Base-by-base conservation (phyloP, 2,113 vertebrate genomes). In the Cavia aperea region DNA sequence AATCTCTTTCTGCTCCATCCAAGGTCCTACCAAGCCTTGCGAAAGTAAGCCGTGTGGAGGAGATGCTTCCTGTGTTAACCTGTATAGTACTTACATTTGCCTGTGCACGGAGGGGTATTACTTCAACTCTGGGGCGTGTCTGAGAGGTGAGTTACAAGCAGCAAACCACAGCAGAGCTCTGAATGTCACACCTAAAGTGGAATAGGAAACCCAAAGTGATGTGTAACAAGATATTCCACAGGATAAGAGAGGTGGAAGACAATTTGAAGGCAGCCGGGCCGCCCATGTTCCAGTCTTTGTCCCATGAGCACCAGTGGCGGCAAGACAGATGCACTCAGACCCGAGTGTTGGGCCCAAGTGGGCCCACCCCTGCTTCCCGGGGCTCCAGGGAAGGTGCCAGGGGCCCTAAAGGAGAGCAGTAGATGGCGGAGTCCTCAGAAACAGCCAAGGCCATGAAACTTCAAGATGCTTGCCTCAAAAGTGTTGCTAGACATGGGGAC, bases 81-180 rank as follows among this genome's bases (percentile, higher is more conserved):
- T 98, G 91, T 0, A 68, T 0, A 1, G 0, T 0, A 0, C 0
- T 0, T 0, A 0, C 2, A 26, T 2, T 23, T 98, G 97, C 65
- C 0, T 13, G 51, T 98, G 98, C 56, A 0, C 0, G 0, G 95
- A 97, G 51, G 97, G 96, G 4, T 95, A 68, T 56, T 98, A 97
- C 89, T 97, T 97, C 7, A 2, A 0, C 0, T 0, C 4, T 0
- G 0, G 4, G 0, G 5, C 0, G 4, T 98, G 98, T 70, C 0
- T 4, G 0, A 14, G 0, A 97, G 98, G 98, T 98, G 91, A 97
- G 98, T 95, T 93, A 26, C 9, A 19, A 86, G 36, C 49, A 26
- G 36, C 68, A 39, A 62, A 43, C 39, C 26, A 3, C 1, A 33
- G 39, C 19, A 60, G 51, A 89, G 16, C 51, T 70, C 70, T 77